These are phyloP conservation scores for Larimichthys crocea DNA, from an alignment of 2,113 vertebrate species.

Conservation along the genomic window DNA sequence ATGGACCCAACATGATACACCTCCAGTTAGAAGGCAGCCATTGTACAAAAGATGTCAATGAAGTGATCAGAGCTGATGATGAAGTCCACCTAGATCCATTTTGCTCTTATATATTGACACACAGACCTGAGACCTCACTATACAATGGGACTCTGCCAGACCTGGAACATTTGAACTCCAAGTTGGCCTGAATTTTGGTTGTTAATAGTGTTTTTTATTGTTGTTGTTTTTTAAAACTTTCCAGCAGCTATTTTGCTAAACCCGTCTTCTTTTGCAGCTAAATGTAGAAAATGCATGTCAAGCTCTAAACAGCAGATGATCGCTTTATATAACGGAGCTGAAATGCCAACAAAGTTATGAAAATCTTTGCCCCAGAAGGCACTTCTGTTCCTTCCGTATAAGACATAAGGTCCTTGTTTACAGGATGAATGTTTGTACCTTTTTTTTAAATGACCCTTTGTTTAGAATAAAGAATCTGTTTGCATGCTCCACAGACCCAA, in stretches of 20 bases:
- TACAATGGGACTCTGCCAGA: no score
- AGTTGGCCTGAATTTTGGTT: background rate
- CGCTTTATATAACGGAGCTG: slow-evolving; percentile 45
- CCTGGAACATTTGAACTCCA: background rate
- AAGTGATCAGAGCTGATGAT: no score
- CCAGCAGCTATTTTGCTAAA: background rate
- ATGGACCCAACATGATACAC: background rate
- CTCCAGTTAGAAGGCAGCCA: background rate
- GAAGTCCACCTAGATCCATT: no score
- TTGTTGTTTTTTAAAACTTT: background rate
- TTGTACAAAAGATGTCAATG: no score
- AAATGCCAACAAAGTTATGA: slow-evolving; percentile 35
- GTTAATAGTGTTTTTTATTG: background rate
- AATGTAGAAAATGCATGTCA: slow-evolving; percentile 37
- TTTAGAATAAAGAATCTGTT: slow-evolving; percentile 63
- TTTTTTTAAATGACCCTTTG: slow-evolving; percentile 65
- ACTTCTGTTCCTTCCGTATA: slow-evolving; percentile 16
- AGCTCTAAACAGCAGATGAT: slow-evolving; percentile 25
- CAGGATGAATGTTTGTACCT: slow-evolving; percentile 12
- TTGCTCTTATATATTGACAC: no score
- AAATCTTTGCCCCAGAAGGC: slow-evolving; percentile 37
- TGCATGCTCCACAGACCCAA: slow-evolving; percentile 52
- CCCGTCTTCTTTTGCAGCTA: background rate
- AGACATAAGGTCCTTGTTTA: slow-evolving; percentile 60
- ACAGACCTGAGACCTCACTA: no score